Base-by-base conservation (phyloP, 2,797 vertebrate genomes). In the Onychomys torridus region DNA sequence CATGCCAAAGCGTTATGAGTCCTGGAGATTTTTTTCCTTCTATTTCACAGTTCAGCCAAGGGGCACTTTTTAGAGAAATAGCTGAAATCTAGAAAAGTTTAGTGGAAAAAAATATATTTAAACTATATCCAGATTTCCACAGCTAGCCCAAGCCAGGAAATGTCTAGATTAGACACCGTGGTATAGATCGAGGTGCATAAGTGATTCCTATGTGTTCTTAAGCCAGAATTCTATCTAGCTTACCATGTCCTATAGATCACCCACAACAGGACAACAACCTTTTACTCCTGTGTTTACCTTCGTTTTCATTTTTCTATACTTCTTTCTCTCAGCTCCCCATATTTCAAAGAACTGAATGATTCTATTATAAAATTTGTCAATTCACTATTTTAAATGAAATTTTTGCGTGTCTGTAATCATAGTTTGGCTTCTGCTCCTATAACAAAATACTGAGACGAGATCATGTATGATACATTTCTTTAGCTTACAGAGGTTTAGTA, bases 31-130 rank as follows among this genome's bases (percentile, higher is more conserved):
- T 89, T 71, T 90, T 91, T 49, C 81, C 85, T 43, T 49, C 32
- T 40, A 90, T 59, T 93, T 63, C 29, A 87, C 19, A 69, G 87
- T 93, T 97, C 86, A 97, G 25, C 69, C 90, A 96, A 94, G 95
- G 96, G 83, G 40, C 65, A 95, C 17, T 19, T 89, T 85, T 77
- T 78, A 49, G 49, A 89, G 34, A 89, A 95, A 29, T n/a, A 69
- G 34, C 46, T 88, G 65, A 93, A 63, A 95, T 79, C 49, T 87
- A 90, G 69, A 86, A 61, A 95, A 71, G 76, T 77, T 63, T 92
- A 91, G 75, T 69, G 16, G 49, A 79, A 97, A 67, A 40, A 17
- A 32, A 55, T 27, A 71, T 89, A 85, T 91, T 78, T 67, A 95
- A 90, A 83, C 46, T 57, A 87, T 94, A 12, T 21, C 12, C 19